Evolutionary conservation across 2,888 invertebrate species (phyloP), one percentile per base, ranked within the genome.

Genomic region (Dusona sp.): DNA sequence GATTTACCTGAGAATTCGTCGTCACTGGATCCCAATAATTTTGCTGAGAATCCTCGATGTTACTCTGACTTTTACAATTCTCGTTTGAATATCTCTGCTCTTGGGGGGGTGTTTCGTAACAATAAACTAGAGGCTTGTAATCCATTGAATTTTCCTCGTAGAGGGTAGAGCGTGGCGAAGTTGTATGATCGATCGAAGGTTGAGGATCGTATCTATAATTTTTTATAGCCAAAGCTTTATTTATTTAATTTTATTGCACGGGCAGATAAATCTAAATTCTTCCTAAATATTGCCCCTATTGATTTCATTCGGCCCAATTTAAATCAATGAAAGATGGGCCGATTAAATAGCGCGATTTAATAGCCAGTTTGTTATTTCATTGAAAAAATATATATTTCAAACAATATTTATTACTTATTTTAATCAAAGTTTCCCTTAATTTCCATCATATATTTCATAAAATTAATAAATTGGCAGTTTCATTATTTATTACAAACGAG

Each of bases 131-230:
- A 3, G 90, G 86, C 36, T 90, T 91, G 88, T 92, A 92, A 22
- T 93, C 93, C 89, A 91, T 86, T 4, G 93, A 93, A 84, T 90
- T 93, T 65, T 93, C 93, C 72, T 93, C 93, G 81, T 92, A 92
- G 42, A 91, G 79, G 54, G 89, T 91, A 13, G 92, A 91, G 25
- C 91, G 89, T 29, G 92, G 92, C 16, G 93, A 93, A 16, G 87
- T 87, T 3, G 88, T 83, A 22, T 90, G 90, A n/a, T 92, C 90
- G 73, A 90, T 86, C 42, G 88, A 79, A 48, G 89, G 90, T 45
- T 90, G 92, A 8, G 88, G 79, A 8, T 91, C 91, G 80, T 92
- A 92, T 78, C 93, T 93, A 61, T 11, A 85, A 79, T 42, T 61
- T 61, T 4, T 48, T 48, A 2, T 6, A 19, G 7, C 4, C 0